Percentiles rank a stretch among this genome's conserved stretches.
Conservation (phyloP, 2,797 vertebrate species). For the Sphenodon punctatus region DNA sequence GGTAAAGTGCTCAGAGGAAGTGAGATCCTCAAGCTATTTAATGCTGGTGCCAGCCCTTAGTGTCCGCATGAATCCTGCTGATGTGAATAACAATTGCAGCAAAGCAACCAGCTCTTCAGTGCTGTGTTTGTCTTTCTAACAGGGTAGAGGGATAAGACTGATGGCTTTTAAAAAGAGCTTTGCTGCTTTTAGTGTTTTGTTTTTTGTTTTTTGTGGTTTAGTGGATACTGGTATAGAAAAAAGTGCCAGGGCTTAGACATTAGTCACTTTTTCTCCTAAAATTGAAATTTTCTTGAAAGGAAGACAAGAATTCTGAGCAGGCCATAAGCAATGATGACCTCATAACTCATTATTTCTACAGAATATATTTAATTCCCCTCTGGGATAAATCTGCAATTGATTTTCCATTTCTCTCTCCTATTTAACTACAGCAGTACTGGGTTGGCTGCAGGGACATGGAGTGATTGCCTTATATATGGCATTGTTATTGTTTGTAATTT, state of each 20-base stretch:
- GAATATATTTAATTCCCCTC: conserved; percentile 32
- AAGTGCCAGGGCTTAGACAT: conserved; percentile 47
- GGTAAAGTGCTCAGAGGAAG: background rate
- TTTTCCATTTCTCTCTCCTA: conserved; percentile 44
- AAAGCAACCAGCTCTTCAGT: background rate
- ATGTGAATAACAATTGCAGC: background rate
- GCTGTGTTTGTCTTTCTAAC: background rate
- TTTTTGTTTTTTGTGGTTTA: conserved; percentile 22
- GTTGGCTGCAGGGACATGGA: background rate
- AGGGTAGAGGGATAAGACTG: background rate
- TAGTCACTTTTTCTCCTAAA: conserved; percentile 51
- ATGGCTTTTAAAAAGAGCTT: background rate
- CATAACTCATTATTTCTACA: conserved; percentile 45
- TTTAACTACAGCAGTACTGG: background rate
- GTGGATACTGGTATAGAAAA: conserved; percentile 46
- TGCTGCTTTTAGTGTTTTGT: background rate
- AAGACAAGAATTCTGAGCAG: conserved; percentile 34
- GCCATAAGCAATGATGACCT: conserved; percentile 42
- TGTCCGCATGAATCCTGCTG: too few species aligned
- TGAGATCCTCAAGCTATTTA: too few species aligned
- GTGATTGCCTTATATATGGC: accelerated
- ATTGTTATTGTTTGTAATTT: background rate
- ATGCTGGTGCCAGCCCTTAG: too few species aligned
- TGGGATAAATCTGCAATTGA: conserved; percentile 49
- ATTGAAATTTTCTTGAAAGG: conserved; percentile 50